Conservation (phyloP, 1,140 invertebrate genomes). For the Ceratosolen fusciceps region DNA sequence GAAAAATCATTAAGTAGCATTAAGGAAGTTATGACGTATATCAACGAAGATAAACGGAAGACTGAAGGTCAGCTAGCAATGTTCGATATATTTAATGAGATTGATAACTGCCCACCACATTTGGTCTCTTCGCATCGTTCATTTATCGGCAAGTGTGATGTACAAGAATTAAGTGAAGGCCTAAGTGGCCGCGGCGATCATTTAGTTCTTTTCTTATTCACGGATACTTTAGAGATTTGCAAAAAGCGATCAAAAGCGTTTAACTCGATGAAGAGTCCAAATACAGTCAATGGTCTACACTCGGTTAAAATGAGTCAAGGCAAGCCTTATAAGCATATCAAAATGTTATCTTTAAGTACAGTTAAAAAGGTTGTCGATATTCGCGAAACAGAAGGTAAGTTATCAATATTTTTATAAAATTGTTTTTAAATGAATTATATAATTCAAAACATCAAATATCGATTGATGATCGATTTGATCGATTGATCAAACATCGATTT, state of each 20-base stretch:
- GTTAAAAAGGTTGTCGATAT: slow-evolving; percentile 94
- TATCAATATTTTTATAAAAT: no score
- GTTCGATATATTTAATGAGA: slow-evolving; percentile 98
- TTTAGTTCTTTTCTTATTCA: slow-evolving; percentile 92
- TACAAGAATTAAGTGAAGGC: slow-evolving; percentile 89
- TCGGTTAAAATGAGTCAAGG: slow-evolving; percentile 74
- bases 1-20: slow-evolving; percentile 89
- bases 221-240: slow-evolving; percentile 93
- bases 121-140: slow-evolving; percentile 92
- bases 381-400: slow-evolving; percentile 83
- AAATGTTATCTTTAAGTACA: slow-evolving; percentile 87
- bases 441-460: no score
- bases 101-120: slow-evolving; percentile 95
- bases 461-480: no score
- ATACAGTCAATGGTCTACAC: slow-evolving; percentile 75
- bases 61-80: slow-evolving; percentile 95
- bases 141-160: slow-evolving; percentile 90
- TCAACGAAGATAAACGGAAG: slow-evolving; percentile 97
- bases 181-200: slow-evolving; percentile 89
- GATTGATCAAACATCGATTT: no score
- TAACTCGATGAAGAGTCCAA: slow-evolving; percentile 80
- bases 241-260: slow-evolving; percentile 87
- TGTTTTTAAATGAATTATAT: no score
- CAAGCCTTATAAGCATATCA: slow-evolving; percentile 93
- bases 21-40: slow-evolving; percentile 94